Evolutionary conservation across 2,113 vertebrate species (phyloP).

Genomic region (Neolamprologus devosi): DNA sequence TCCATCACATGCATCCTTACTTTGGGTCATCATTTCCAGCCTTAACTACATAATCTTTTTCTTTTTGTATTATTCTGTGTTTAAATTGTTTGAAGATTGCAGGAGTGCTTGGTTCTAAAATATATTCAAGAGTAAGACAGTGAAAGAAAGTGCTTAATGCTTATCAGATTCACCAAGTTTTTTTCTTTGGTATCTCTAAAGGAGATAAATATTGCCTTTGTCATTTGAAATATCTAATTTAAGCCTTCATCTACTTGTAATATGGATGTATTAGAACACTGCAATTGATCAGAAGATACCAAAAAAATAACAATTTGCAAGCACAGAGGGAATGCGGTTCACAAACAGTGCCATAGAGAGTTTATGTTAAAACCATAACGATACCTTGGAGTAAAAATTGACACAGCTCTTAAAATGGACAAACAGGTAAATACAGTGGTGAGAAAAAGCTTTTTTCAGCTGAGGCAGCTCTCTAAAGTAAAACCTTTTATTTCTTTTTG

Average conservation of each 20-base stretch:
- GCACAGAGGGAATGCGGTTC: not conserved
- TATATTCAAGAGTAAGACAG: not conserved
- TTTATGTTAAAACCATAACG: not conserved
- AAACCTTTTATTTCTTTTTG: not conserved
- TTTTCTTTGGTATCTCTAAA: not conserved
- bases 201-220: not conserved
- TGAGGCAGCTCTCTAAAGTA: not conserved
- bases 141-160: not conserved
- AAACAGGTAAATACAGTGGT: not conserved
- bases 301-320: not conserved
- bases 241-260: not conserved
- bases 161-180: not conserved
- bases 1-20: not conserved
- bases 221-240: not conserved
- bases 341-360: not conserved
- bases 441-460: not conserved
- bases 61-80: not conserved
- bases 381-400: not conserved
- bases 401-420: not conserved
- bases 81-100: not conserved
- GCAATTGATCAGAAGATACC: not conserved
- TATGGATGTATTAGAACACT: not conserved
- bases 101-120: not conserved
- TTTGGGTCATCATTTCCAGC: not conserved
- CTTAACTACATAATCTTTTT: not conserved